Evolutionary conservation across 2,888 invertebrate genomes (phyloP).

Genomic region (Phortica magna): DNA sequence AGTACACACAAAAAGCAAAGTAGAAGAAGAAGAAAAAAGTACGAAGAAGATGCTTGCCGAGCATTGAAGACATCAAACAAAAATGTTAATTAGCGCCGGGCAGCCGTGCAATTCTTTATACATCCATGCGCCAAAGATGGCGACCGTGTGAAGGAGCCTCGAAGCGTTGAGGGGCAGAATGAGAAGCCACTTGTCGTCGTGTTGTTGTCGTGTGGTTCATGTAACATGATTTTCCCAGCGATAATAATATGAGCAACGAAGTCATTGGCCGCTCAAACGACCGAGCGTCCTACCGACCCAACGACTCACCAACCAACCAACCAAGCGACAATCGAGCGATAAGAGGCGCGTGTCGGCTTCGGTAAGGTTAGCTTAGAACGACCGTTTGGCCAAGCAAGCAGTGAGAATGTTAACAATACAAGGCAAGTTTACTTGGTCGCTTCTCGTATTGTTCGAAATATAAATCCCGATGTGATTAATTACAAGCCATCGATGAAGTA

Average conservation of each 20-base stretch:
- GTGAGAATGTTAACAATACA: background rate
- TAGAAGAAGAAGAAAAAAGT: background rate
- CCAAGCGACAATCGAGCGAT: background rate
- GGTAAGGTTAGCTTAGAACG: background rate
- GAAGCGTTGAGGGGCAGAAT: too few species aligned
- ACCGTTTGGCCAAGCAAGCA: background rate
- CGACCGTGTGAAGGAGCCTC: background rate
- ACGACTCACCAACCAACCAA: background rate
- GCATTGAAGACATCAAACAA: constrained; percentile 40
- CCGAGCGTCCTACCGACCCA: too few species aligned
- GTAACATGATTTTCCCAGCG: background rate
- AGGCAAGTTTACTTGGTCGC: background rate
- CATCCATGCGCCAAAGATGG: background rate
- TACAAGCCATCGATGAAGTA: constrained; percentile 35
- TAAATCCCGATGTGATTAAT: constrained; percentile 45
- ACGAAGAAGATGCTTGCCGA: background rate
- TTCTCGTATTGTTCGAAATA: constrained; percentile 20
- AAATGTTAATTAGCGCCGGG: constrained; percentile 42
- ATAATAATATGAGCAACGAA: background rate
- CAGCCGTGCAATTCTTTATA: constrained; percentile 3
- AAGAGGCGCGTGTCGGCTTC: background rate
- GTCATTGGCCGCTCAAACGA: background rate
- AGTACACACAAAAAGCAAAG: too few species aligned
- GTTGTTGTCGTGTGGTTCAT: background rate
- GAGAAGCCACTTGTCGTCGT: background rate